Evolutionary conservation across 2,797 vertebrate genomes (phyloP), one percentile per base, ranked within the genome.

Genomic region (Vespertilio murinus): DNA sequence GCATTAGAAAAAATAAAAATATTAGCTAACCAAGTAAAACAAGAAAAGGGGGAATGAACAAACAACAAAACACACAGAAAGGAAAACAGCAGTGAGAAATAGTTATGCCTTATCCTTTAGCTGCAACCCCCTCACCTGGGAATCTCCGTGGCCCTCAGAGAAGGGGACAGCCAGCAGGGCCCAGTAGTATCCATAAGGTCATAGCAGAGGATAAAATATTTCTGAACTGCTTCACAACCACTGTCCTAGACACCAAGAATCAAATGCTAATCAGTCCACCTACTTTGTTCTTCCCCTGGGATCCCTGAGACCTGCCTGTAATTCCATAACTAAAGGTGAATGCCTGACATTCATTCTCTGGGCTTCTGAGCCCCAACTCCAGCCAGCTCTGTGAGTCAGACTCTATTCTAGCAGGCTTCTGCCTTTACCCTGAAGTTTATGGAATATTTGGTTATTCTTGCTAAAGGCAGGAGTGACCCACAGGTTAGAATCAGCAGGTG

Each of bases 1-100:
- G 25, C 22, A 49, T 77, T 73, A 71, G 40, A 54, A 59, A 59
- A 79, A 52, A 83, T 33, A 84, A 81, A 81, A 81, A 47, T 33
- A 45, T 69, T 0, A 85, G 2, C n/a, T 45, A 30, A 14, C 17
- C 7, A 70, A 82, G 38, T 59, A 35, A 91, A 54, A 56, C 38
- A 47, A 59, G 28, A 80, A 25, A 93, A 14, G 33, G 5, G 17
- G 6, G 8, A 8, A n/a, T n/a, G 16, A 79, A 79, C 1, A 65
- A n/a, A 49, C n/a, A 38, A 16, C 9, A 89, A 54, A 59, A 59
- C 9, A 64, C 4, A 25, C 4, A 5, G 0, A 17, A 73, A 93
- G 40, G 20, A 45, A 6, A 45, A 75, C 79, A 25, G 22, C 69
- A 54, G 20, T 79, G n/a, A 86, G 22, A 52, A 64, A 65, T 22